Percentiles rank a stretch among this genome's conserved stretches.
These are phyloP conservation scores for Cyphomyrus discorhynchus DNA, from an alignment of 2,113 vertebrate species.

Conservation along the genomic window DNA sequence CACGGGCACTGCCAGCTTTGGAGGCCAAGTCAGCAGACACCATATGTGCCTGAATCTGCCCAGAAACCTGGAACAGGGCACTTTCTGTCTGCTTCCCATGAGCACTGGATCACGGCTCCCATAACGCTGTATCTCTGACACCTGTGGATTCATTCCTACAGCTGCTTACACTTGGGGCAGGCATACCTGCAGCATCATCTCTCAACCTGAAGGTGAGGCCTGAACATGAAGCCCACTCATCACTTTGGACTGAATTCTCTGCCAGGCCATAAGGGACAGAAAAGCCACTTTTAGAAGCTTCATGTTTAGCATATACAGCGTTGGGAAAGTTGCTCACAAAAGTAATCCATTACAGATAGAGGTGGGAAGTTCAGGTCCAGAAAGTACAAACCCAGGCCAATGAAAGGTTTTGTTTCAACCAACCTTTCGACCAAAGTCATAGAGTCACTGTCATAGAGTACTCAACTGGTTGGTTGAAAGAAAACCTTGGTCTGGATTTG, in stretches of 20 bases:
- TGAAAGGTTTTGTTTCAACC: not conserved
- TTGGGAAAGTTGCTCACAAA: not conserved
- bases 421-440: not conserved
- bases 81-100: not conserved
- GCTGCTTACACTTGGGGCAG: not conserved
- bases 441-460: not conserved
- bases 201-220: not conserved
- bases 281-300: not conserved
- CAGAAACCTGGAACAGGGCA: not conserved
- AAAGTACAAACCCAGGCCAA: not conserved
- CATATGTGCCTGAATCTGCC: not conserved
- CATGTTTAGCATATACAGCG: not conserved
- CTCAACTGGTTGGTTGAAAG: not conserved
- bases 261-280: not conserved
- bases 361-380: not conserved
- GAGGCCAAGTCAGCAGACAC: not conserved
- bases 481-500: not conserved
- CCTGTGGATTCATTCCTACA: not conserved
- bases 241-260: not conserved
- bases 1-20: not conserved
- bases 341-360: not conserved
- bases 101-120: not conserved
- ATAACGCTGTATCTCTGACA: not conserved
- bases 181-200: not conserved
- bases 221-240: not conserved